These are phyloP conservation scores for Chloromyia formosa DNA, from an alignment of 2,888 invertebrate species.

Conservation along the genomic window DNA sequence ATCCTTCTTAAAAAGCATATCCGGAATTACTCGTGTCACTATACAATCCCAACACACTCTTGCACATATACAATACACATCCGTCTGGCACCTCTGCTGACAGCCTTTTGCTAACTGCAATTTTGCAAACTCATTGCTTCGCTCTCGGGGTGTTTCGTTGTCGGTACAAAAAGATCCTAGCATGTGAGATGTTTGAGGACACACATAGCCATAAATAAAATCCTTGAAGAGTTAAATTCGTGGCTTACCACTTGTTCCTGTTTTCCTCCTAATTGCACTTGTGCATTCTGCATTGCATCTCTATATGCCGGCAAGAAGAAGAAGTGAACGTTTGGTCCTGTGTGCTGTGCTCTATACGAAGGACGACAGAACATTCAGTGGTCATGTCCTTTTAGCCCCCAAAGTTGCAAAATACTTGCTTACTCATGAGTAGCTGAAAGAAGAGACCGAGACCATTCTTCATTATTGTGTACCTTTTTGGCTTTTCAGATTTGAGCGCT, in stretches of 20 bases:
- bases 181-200: not conserved
- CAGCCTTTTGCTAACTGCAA: not conserved
- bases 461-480: too few species aligned
- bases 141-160: too few species aligned
- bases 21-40: not conserved
- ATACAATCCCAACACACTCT: not conserved
- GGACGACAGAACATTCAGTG: too few species aligned
- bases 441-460: too few species aligned
- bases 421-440: too few species aligned
- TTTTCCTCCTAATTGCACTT: slow-evolving; percentile 47
- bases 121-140: too few species aligned
- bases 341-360: too few species aligned
- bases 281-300: slow-evolving; percentile 32
- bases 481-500: too few species aligned
- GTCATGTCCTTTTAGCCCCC: too few species aligned
- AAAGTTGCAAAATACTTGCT: too few species aligned
- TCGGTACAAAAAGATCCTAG: not conserved
- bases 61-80: not conserved
- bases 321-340: too few species aligned
- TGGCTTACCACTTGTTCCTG: slow-evolving; percentile 48
- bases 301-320: too few species aligned
- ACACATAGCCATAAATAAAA: slow-evolving; percentile 44
- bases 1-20: not conserved
- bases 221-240: slow-evolving; percentile 48
- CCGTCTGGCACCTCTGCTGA: not conserved